Evolutionary conservation across 2,113 vertebrate species (phyloP).

Genomic region (Poeciliopsis occidentalis): DNA sequence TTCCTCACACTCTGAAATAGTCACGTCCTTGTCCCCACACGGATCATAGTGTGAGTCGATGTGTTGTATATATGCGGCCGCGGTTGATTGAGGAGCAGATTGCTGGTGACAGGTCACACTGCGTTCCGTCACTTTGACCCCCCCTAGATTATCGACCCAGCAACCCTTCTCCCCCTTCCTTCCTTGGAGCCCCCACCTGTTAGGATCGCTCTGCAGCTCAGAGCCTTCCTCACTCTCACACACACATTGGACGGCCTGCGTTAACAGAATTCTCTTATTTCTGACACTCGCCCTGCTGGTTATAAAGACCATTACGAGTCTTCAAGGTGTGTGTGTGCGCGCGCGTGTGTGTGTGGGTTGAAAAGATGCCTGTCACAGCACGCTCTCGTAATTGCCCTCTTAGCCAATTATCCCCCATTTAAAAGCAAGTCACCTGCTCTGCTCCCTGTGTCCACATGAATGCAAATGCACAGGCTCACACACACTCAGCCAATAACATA

Average conservation of each 20-base stretch:
- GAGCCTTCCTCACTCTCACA: conserved; percentile 36
- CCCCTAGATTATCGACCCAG: conserved; percentile 80
- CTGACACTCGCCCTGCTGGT: conserved; percentile 84
- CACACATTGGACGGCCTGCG: conserved; percentile 44
- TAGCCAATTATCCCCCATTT: conserved; percentile 97
- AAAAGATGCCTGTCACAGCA: conserved; percentile 93
- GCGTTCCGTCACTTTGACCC: conserved; percentile 73
- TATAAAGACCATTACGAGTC: conserved; percentile 97
- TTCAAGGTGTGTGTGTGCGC: conserved; percentile 88
- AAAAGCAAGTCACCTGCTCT: conserved; percentile 97
- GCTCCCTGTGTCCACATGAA: conserved; percentile 56
- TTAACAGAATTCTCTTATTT: conserved; percentile 69
- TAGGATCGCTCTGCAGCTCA: conserved; percentile 85
- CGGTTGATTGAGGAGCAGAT: conserved; percentile 77
- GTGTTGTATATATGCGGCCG: conserved; percentile 62
- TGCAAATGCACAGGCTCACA: neutral
- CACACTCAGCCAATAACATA: conserved; percentile 35
- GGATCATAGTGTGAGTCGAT: conserved; percentile 41
- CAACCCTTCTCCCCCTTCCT: conserved; percentile 76
- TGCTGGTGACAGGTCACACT: conserved; percentile 86
- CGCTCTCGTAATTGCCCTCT: conserved; percentile 95
- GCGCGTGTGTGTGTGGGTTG: conserved; percentile 88
- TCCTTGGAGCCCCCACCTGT: conserved; percentile 85
- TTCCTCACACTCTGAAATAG: conserved; percentile 82
- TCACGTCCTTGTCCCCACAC: conserved; percentile 78